Evolutionary conservation across 2,113 vertebrate species (phyloP), one percentile per base, ranked within the genome.

Genomic region (Ceyx cyanopectus): DNA sequence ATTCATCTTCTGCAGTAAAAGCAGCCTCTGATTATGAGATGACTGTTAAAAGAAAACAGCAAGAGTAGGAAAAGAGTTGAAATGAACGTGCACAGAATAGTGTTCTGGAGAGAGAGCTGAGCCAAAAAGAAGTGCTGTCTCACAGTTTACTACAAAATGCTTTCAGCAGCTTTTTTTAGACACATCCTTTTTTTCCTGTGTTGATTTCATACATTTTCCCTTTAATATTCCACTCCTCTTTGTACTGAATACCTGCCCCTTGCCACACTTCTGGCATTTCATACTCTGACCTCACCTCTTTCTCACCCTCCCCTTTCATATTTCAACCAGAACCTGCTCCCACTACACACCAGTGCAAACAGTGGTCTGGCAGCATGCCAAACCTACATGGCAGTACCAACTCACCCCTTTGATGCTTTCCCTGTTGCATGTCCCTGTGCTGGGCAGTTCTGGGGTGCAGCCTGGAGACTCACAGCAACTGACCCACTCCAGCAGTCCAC

Each of bases 1-100:
- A 88, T 90, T 95, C 92, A 79, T 84, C 81, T 30, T 54, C 68
- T 91, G 72, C 77, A 92, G 84, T 92, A 87, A 87, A 95, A 92
- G 68, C 86, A 84, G n/a, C 20, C 51, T 68, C 32, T 61, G 86
- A 76, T 65, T 80, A 76, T 2, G 27, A 91, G 62, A 92, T 76
- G 58, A 56, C 51, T 79, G 75, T 62, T 89, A 90, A 91, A 95
- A 94, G 7, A 90, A 70, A 88, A 58, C 0, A 83, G 69, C 75
- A 89, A 20, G 18, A 41, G 86, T 5, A 77, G 57, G 70, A 85
- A 41, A 53, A 76, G 66, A 6, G 66, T 80, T 86, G 46, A 56
- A 51, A 43, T 61, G 29, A 70, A 69, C 5, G 12, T 7, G 29
- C 43, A 79, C 24, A 82, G 73, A 72, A 57, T 37, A 11, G 70